Evolutionary conservation across 2,797 vertebrate genomes (phyloP), one percentile per base, ranked within the genome.

Genomic region (Iguana delicatissima): DNA sequence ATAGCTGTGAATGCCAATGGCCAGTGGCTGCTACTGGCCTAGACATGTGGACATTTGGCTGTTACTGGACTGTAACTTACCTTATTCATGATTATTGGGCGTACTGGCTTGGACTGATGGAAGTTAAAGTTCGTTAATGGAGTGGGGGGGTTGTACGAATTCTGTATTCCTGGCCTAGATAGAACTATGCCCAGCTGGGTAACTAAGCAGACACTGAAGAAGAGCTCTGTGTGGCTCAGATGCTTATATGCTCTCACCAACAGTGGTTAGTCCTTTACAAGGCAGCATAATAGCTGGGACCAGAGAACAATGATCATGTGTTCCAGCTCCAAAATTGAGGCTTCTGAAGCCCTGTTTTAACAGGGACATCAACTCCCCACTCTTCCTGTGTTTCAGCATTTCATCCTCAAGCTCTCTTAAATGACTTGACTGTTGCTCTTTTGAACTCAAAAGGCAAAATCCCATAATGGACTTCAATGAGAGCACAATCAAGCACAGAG

Each of bases 381-480:
- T 86, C 67, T 76, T 72, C 72, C 80, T 79, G 29, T 87, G 69
- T 87, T 91, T 35, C 83, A 6, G n/a, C 7, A 72, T 80, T 88
- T 84, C 73, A 76, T 22, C 3, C 0, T 77, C 62, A 90, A 87
- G 35, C 81, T 38, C 88, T 91, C 87, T n/a, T 86, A 16, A 20
- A 5, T 72, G 86, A 46, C 69, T 84, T 83, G 32, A 16, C 22
- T 87, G 93, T 82, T 91, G 84, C 85, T 95, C 77, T 94, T 87
- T 67, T 93, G 94, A 95, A 92, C 76, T 91, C 89, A 86, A 89
- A 92, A 84, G 91, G 93, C 92, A 94, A 64, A 86, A 81, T 20
- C 64, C 57, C 84, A 80, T 38, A 74, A 42, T 89, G 94, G 93
- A 83, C 84, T 95, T 96, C 84, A 89, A 87, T 59, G 84, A 90